A percentile compares a stretch with the other conserved stretches of the same genome.
phyloP scores from a whole-genome alignment of 1,140 invertebrate genomes.

The Meloidogyne chitwoodi region DNA sequence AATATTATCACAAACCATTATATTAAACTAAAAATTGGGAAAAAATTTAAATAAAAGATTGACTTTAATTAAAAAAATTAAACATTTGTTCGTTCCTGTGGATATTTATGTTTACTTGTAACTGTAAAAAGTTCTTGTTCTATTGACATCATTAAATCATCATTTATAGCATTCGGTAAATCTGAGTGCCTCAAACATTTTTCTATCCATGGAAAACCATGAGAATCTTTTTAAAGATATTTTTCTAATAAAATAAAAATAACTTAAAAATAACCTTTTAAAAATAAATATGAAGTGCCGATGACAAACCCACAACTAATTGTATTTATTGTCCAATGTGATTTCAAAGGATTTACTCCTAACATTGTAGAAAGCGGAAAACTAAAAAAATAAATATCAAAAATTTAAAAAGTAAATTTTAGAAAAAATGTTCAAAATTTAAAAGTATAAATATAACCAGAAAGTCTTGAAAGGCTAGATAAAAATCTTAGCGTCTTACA shows the following conservation, averaged over 20 bases:
- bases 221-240: neutral
- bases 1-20: constrained; percentile 5
- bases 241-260: neutral
- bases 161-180: neutral
- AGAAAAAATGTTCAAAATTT: too few relatives aligned
- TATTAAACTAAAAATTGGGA: constrained; percentile 8
- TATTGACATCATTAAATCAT: neutral
- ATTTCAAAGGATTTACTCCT: neutral
- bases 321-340: neutral
- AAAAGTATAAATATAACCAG: too few relatives aligned
- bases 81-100: neutral
- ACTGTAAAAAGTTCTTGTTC: constrained; percentile 9
- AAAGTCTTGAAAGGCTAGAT: too few relatives aligned
- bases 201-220: neutral
- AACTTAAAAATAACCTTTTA: neutral
- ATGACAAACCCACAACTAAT: neutral
- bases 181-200: neutral
- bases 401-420: too few relatives aligned
- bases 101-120: neutral
- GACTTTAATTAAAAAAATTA: neutral
- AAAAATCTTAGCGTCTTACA: too few relatives aligned
- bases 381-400: too few relatives aligned
- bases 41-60: neutral
- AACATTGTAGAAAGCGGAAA: too few relatives aligned
- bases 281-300: neutral